Evolutionary conservation across 2,113 vertebrate species (phyloP), one percentile per base, ranked within the genome.

Genomic region (Phrynocephalus versicolor): DNA sequence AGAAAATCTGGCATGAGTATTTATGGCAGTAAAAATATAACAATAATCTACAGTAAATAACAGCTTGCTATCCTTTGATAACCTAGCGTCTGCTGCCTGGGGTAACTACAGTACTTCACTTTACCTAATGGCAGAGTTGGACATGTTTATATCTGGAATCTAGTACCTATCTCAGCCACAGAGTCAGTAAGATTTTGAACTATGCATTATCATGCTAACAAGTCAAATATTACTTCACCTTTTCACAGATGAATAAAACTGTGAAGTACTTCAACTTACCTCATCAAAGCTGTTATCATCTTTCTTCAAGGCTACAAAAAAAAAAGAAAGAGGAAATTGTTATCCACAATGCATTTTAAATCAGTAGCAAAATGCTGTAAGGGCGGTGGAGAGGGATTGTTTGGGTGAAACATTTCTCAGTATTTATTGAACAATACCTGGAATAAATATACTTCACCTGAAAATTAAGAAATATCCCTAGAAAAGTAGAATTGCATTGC

Each of bases 211-310:
- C 82, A 88, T 21, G 81, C 0, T 41, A 4, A 75, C 0, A 25
- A 81, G 67, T 57, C 62, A 30, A 18, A 19, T 13, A 12, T 35
- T 79, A 82, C 70, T 80, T 74, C 45, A 15, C 45, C 21, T 45
- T 69, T 15, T 33, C 82, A 65, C 81, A 84, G 83, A 1, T 58
- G 71, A 82, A 72, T 45, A 57, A 72, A 92, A 45, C 27, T 41
- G 89, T 60, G 94, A 94, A 91, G 92, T 86, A 94, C n/a, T 88
- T 89, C 88, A 92, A 93, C 95, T 90, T 97, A 99, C 98, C 98
- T 99, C 98, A 92, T 99, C 98, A 94, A 99, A 98, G 93, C 95
- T 92, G 89, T 95, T 97, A 92, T 99, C 98, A 25, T 99, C 98
- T 95, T 99, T 99, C 97, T 98, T 99, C 97, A 99, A 97, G 89